Evolutionary conservation across 2,113 vertebrate species (phyloP), one percentile per base, ranked within the genome.

Genomic region (Vicugna pacos): DNA sequence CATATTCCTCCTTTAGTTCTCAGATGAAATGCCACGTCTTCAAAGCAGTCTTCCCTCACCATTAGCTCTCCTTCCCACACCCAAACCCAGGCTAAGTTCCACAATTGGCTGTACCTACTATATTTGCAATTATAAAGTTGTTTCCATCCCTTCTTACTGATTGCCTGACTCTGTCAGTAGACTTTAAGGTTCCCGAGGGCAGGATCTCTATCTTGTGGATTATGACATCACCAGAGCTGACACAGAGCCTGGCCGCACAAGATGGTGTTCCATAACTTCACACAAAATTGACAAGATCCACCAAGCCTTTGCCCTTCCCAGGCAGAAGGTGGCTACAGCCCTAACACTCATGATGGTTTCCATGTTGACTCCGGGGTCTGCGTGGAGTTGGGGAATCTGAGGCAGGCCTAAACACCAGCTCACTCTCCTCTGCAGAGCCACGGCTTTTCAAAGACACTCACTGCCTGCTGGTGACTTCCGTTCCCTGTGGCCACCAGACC

Each of bases 401-500:
- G 38, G 80, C n/a, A 58, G 35, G 46, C 35, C 5, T 8, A 38
- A 38, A 32, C 19, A 24, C n/a, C 35, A 22, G 70, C 32, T 48
- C 35, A 9, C 52, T 14, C 2, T 70, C 75, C 38, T 20, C 86
- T 35, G 22, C 54, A 80, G 26, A 38, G 28, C 81, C 70, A 67
- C 48, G 48, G n/a, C 30, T 73, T n/a, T 73, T n/a, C 42, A 38
- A 10, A 48, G 48, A 69, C 0, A 20, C 8, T 1, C 7, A 42
- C 20, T 22, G 42, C 32, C 50, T 65, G 11, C 58, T 48, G 46
- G 20, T 20, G n/a, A 56, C 16, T 35, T 56, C 35, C 0, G 5
- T 9, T 42, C 42, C 2, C 54, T 1, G 10, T 0, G 1, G 24
- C 20, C 26, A 5, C 16, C 13, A n/a, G 24, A n/a, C 24, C 16